These are phyloP conservation scores for Buphagus erythrorhynchus DNA, from an alignment of 2,797 vertebrate species.

Conservation along the genomic window DNA sequence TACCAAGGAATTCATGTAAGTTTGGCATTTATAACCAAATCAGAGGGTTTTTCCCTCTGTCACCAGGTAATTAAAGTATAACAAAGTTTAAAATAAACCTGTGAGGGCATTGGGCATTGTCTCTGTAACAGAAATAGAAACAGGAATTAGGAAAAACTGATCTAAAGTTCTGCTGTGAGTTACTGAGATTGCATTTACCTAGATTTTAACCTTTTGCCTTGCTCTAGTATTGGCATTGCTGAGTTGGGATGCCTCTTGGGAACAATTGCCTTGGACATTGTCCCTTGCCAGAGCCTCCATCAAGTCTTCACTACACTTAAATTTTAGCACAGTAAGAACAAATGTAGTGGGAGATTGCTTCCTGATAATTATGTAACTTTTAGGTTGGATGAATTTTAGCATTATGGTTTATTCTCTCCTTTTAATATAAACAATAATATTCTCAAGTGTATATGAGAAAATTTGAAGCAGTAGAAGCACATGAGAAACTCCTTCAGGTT, in stretches of 20 bases:
- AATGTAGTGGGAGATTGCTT: background rate
- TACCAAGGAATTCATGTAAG: background rate
- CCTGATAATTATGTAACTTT: background rate
- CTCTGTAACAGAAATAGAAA: background rate
- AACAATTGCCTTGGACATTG: background rate
- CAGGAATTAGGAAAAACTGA: background rate
- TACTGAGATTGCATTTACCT: background rate
- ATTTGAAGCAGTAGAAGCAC: background rate
- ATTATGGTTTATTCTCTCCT: background rate
- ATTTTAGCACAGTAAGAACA: background rate
- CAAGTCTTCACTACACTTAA: background rate
- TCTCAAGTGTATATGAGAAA: background rate
- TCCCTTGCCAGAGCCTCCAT: background rate
- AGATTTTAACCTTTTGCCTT: background rate
- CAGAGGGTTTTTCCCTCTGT: background rate
- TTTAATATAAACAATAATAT: background rate
- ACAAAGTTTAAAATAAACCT: slow-evolving; percentile 20
- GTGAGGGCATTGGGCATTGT: background rate
- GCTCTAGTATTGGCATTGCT: too few relatives aligned
- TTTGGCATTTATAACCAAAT: background rate
- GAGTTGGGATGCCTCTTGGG: background rate
- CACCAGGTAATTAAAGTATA: background rate
- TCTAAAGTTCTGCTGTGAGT: background rate
- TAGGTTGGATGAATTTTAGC: background rate
- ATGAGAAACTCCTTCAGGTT: background rate